Evolutionary conservation across 1,140 invertebrate species (phyloP), one percentile per base, ranked within the genome.

Genomic region (Cydia pomonella): DNA sequence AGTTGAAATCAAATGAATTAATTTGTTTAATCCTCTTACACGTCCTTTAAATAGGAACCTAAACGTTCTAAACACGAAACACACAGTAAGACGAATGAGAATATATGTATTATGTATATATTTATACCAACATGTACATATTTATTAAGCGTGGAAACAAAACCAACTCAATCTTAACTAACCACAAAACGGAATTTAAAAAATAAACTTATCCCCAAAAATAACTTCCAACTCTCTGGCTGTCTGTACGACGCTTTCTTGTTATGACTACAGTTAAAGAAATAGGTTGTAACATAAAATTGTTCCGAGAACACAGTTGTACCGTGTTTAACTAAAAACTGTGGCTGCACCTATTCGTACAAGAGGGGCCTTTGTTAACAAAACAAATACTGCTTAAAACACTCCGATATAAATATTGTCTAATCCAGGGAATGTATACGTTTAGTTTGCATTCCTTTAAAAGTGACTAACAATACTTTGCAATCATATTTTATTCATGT

Each of bases 281-380:
- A 78, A 79, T 78, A 75, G 77, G 44, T 71, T 44, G 82, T 80
- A 80, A 82, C 80, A 82, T 84, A 80, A 83, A 85, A 79, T 82
- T 75, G 75, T 89, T 87, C 87, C 78, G 72, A 75, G 86, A 86
- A 88, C 75, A 80, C 86, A 85, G 85, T 87, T 86, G 86, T 79
- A 18, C 73, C 73, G 53, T 87, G 80, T 89, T 87, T 87, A 80
- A 75, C 78, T 79, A 82, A 81, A 81, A 81, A 69, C 64, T 33
- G 63, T 66, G 41, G 29, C 18, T 53, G 74, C 75, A 78, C 75
- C 77, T 87, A 86, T 87, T 84, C 85, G 86, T 83, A 87, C 82
- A 83, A 77, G 47, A 76, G 75, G 41, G 81, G 85, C 79, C 80
- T 84, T 81, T 47, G 59, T 72, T 73, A 76, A 63, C 77, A 77